Base-by-base conservation (phyloP, 2,888 invertebrate species). In the Blastobasis lacticolella region DNA sequence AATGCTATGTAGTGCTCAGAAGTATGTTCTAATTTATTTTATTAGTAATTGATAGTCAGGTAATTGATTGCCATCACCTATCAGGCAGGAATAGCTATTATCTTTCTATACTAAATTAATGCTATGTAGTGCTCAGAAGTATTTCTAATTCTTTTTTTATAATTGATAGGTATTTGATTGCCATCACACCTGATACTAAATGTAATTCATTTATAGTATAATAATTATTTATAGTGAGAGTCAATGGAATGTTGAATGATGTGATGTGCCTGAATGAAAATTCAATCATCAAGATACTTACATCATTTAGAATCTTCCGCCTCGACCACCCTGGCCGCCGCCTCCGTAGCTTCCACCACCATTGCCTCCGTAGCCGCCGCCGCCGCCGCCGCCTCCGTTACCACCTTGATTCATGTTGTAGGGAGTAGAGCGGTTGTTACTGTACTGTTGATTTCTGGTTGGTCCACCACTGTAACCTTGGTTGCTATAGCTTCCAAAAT, bases 401-500 rank as follows among this genome's bases (percentile, higher is more conserved):
- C 23, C 23, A 23, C 23, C 92, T 81, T 90, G 91, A 62, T 89
- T 90, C 78, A 87, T 81, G 90, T 94, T 93, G 82, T 95, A 92
- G 63, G 95, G 92, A 59, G 93, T 83, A 45, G 92, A 87, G 62
- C 94, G 87, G 68, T 92, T 93, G 59, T 92, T 92, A 67, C 90
- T 90, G 80, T 90, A 93, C 67, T 93, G 93, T 69, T 93, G 93
- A 74, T 90, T 93, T 64, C 96, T 91, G 64, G 96, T 92, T 1
- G 97, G 95, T 0, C 97, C 97, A 48, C 96, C 96, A 52, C 94
- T 92, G 70, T 94, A 96, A 52, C 92, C 92, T 73, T 95, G 96
- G 67, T 95, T 95, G 71, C 95, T 94, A 58, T 94, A 94, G 61
- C 91, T 93, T 55, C 94, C 94, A 66, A 94, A 94, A 65, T 91